Conservation (phyloP, 2,888 invertebrate genomes). For the Galerucella nymphaeae region DNA sequence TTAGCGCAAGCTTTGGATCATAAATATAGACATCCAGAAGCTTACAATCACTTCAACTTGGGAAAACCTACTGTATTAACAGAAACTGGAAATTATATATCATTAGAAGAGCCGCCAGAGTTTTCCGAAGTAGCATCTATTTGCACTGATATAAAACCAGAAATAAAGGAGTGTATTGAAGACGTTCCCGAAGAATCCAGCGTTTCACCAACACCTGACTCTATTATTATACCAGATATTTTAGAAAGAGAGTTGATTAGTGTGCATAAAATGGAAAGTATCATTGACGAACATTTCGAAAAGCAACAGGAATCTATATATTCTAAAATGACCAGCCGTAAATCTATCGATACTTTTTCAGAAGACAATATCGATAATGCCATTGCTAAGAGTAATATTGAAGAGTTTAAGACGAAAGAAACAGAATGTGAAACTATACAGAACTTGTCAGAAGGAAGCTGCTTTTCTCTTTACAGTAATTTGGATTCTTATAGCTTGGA, state of each 20-base stretch:
- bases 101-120: slow-evolving; percentile 7
- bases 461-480: slow-evolving; percentile 1
- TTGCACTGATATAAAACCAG: neutral
- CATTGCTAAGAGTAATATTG: neutral
- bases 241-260: slow-evolving; percentile 9
- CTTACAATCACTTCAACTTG: neutral
- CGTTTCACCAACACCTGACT: neutral
- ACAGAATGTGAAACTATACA: slow-evolving; percentile 10
- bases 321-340: neutral
- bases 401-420: neutral
- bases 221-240: neutral
- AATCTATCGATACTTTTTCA: neutral
- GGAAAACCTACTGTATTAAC: neutral
- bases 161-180: neutral
- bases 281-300: neutral
- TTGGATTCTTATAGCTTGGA: neutral
- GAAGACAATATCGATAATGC: neutral
- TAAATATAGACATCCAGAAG: slow-evolving; percentile 19
- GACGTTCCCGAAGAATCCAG: neutral
- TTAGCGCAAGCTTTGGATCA: slow-evolving; percentile 31
- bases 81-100: neutral
- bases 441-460: neutral
- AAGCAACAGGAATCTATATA: neutral
- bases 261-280: slow-evolving; percentile 13
- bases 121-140: neutral